Evolutionary conservation across 1,140 invertebrate genomes (phyloP).

Genomic region (Subanguina moxae): DNA sequence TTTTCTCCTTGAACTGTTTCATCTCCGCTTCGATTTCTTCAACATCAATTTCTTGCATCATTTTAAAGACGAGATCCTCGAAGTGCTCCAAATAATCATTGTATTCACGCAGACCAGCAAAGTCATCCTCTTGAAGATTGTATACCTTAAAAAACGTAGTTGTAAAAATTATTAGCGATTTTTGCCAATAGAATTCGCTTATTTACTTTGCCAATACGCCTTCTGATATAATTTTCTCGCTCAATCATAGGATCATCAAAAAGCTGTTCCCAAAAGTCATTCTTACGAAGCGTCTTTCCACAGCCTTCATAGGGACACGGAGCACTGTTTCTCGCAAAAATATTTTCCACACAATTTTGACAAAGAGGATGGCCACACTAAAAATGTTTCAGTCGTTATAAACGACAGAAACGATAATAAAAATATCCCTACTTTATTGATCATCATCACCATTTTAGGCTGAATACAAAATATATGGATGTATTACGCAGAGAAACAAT

Average conservation of each 20-base stretch:
- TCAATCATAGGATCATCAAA: conserved; percentile 94
- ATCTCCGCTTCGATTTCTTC: conserved; percentile 83
- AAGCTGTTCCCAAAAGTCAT: conserved; percentile 85
- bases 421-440: conserved; percentile 71
- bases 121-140: conserved; percentile 87
- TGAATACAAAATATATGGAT: background rate
- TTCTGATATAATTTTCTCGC: conserved; percentile 92
- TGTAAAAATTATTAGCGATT: conserved; percentile 5
- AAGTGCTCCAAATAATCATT: conserved; percentile 88
- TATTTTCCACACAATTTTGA: conserved; percentile 88
- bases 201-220: conserved; percentile 75
- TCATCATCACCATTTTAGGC: conserved; percentile 83
- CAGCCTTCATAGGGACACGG: conserved; percentile 78
- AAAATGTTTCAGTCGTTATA: too few species aligned
- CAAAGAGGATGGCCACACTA: conserved; percentile 89
- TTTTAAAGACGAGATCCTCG: conserved; percentile 83
- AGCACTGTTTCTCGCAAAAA: conserved; percentile 89
- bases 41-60: conserved; percentile 83
- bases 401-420: too few species aligned
- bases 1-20: conserved; percentile 87
- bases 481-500: background rate
- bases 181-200: too few species aligned
- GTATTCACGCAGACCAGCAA: conserved; percentile 73
- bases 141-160: conserved; percentile 65
- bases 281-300: conserved; percentile 75